Evolutionary conservation across 2,888 invertebrate genomes (phyloP).

Genomic region (Theodoxus fluviatilis): DNA sequence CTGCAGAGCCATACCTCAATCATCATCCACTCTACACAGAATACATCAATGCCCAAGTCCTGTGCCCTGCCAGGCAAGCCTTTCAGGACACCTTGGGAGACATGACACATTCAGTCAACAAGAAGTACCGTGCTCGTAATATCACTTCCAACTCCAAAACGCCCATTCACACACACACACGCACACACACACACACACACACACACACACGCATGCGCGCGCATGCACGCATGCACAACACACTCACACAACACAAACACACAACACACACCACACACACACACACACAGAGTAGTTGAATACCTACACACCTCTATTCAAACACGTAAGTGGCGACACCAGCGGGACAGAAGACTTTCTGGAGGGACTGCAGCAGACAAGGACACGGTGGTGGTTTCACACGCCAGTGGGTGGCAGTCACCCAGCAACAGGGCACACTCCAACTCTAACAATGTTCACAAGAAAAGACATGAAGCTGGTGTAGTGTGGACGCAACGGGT

Average conservation of each 20-base stretch:
- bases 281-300: not conserved
- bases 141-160: not conserved
- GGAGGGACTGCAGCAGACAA: too few species aligned
- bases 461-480: not conserved
- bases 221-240: not conserved
- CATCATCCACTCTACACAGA: too few species aligned
- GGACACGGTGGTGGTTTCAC: too few species aligned
- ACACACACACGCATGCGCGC: not conserved
- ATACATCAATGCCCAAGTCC: too few species aligned
- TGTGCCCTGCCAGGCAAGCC: too few species aligned
- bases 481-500: too few species aligned
- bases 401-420: too few species aligned
- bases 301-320: not conserved
- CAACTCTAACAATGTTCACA: not conserved
- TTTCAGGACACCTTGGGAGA: too few species aligned
- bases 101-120: too few species aligned
- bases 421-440: not conserved
- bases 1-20: too few species aligned
- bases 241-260: not conserved
- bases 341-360: not conserved
- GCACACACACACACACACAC: not conserved
- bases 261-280: slow-evolving; percentile 11
- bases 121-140: not conserved
- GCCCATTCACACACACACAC: not conserved
- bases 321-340: not conserved